Evolutionary conservation across 2,113 vertebrate genomes (phyloP).

Genomic region (Cryptotis parvus): DNA sequence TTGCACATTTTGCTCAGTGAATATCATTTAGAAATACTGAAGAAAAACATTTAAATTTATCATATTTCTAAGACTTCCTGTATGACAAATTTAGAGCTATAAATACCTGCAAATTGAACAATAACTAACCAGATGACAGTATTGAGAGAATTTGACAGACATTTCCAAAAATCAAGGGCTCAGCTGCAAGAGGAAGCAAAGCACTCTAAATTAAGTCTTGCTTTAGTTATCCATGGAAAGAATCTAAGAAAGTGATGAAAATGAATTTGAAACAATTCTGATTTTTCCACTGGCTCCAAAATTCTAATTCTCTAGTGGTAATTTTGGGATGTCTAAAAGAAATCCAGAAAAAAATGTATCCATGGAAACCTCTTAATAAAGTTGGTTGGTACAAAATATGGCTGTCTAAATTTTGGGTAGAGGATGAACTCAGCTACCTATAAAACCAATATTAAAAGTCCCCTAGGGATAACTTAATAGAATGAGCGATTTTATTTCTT

Average conservation of each 20-base stretch:
- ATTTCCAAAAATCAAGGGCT: background rate
- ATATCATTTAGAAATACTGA: constrained; percentile 31
- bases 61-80: background rate
- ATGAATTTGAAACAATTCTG: background rate
- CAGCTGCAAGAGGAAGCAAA: constrained; percentile 14
- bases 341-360: constrained; percentile 50
- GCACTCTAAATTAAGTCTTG: background rate
- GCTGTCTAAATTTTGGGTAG: constrained; percentile 69
- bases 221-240: background rate
- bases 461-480: constrained; percentile 66
- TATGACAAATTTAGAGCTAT: background rate
- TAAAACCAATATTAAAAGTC: constrained; percentile 74
- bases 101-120: constrained; percentile 60
- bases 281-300: background rate
- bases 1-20: constrained; percentile 17
- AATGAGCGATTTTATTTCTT: constrained; percentile 71
- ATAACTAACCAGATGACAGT: constrained; percentile 2
- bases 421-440: constrained; percentile 61
- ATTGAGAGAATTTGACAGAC: constrained; percentile 39
- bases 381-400: constrained; percentile 51
- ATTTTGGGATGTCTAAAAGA: constrained; percentile 30
- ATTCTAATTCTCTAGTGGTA: constrained; percentile 13
- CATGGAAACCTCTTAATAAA: constrained; percentile 70
- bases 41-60: constrained; percentile 14
- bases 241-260: background rate